A percentile compares a stretch with the other conserved stretches of the same genome.
These are phyloP conservation scores for Panthera uncia DNA, from an alignment of 2,113 vertebrate species.

Conservation along the genomic window DNA sequence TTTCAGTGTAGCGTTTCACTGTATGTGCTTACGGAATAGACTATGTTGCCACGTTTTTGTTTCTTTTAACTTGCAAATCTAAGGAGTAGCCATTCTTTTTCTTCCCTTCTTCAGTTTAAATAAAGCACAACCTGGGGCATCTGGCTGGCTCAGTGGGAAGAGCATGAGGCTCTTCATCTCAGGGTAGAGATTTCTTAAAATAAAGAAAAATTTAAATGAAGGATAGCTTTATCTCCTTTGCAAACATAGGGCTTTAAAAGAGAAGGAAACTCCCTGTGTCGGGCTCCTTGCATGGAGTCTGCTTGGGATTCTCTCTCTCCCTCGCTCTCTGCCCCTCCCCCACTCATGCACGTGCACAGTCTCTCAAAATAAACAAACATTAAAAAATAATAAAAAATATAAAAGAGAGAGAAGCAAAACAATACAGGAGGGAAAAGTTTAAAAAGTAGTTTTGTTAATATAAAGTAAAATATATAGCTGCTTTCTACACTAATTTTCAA, in stretches of 20 bases:
- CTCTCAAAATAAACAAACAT: too few relatives aligned
- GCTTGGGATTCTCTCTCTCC: too few relatives aligned
- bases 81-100: not conserved
- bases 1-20: slow-evolving; percentile 8
- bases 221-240: not conserved
- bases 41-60: not conserved
- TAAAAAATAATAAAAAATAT: too few relatives aligned
- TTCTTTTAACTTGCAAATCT: not conserved
- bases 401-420: too few relatives aligned
- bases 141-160: too few relatives aligned
- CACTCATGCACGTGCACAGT: too few relatives aligned
- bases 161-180: too few relatives aligned
- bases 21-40: not conserved
- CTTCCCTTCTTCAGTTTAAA: slow-evolving; percentile 14
- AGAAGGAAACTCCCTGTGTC: too few relatives aligned
- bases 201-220: not conserved
- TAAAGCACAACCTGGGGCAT: not conserved
- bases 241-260: not conserved
- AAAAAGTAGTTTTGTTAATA: not conserved
- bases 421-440: too few relatives aligned
- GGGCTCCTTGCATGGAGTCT: too few relatives aligned
- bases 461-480: not conserved
- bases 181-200: too few relatives aligned
- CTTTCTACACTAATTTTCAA: not conserved
- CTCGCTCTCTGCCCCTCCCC: too few relatives aligned